Percentiles rank a stretch among this genome's conserved stretches.
These are phyloP conservation scores for Enoplosus armatus DNA, from an alignment of 2,797 vertebrate genomes.

Conservation along the genomic window DNA sequence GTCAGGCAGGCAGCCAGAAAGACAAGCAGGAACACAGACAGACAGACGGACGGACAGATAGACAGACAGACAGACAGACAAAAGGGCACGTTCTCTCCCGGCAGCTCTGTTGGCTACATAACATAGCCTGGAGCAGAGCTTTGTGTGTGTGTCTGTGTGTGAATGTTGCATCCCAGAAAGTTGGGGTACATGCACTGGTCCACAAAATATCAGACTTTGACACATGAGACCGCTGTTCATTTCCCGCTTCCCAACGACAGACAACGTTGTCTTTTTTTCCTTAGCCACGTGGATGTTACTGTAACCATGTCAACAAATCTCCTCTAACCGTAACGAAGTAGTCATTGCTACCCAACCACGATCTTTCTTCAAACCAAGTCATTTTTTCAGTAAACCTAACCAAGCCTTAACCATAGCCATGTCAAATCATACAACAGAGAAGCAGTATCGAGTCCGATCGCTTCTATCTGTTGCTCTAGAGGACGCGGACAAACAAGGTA, in stretches of 20 bases:
- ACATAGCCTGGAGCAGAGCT: conserved; percentile 35
- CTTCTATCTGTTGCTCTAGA: too few relatives aligned
- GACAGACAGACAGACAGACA: conserved; percentile 8
- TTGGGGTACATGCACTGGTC: too few relatives aligned
- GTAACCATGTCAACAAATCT: background rate
- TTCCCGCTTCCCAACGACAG: background rate
- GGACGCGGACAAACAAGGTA: too few relatives aligned
- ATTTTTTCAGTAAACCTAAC: background rate
- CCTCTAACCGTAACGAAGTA: background rate
- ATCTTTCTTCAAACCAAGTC: background rate
- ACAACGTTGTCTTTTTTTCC: background rate
- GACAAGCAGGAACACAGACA: conserved; percentile 26
- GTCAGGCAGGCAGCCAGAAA: conserved; percentile 39
- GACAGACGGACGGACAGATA: background rate
- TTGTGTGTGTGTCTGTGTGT: background rate
- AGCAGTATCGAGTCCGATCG: too few relatives aligned
- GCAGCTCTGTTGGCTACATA: conserved; percentile 34
- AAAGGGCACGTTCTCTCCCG: conserved; percentile 23
- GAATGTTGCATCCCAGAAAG: background rate
- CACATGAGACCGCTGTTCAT: too few relatives aligned
- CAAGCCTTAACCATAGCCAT: background rate
- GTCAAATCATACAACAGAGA: too few relatives aligned
- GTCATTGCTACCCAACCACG: background rate
- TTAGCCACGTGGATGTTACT: background rate
- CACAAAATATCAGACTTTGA: too few relatives aligned